Evolutionary conservation across 2,888 invertebrate genomes (phyloP).

Genomic region (Dasypolia templi): DNA sequence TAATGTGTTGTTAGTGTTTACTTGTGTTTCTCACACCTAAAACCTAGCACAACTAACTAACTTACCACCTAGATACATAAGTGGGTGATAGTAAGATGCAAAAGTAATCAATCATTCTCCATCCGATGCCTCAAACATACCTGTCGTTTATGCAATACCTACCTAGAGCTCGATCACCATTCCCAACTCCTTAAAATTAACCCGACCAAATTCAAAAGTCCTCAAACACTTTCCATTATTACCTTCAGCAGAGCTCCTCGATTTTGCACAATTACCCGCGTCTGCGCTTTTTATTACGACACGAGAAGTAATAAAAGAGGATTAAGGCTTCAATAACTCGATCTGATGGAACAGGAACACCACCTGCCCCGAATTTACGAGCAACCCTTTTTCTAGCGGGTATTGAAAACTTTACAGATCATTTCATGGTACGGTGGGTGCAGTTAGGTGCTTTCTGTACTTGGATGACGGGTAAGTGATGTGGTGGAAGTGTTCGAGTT

Average conservation of each 20-base stretch:
- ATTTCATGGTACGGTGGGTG: conserved; percentile 64
- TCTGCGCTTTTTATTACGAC: conserved; percentile 69
- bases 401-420: conserved; percentile 67
- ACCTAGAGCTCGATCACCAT: too few species aligned
- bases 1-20: background rate
- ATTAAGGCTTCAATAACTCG: conserved; percentile 84
- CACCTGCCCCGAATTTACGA: conserved; percentile 78
- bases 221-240: conserved; percentile 41
- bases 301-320: conserved; percentile 82
- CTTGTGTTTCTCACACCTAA: background rate
- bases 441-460: conserved; percentile 48
- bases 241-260: conserved; percentile 45
- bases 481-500: background rate
- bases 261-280: conserved; percentile 76
- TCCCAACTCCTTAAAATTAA: conserved; percentile 50
- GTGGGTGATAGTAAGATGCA: too few species aligned
- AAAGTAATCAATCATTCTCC: too few species aligned
- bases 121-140: too few species aligned
- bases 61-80: too few species aligned
- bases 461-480: conserved; percentile 15
- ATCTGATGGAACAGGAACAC: conserved; percentile 78
- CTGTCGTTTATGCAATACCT: background rate
- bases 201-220: conserved; percentile 50
- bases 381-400: conserved; percentile 73
- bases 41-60: too few species aligned